phyloP scores from a whole-genome alignment of 1,140 invertebrate genomes.

The Anastrepha obliqua region DNA sequence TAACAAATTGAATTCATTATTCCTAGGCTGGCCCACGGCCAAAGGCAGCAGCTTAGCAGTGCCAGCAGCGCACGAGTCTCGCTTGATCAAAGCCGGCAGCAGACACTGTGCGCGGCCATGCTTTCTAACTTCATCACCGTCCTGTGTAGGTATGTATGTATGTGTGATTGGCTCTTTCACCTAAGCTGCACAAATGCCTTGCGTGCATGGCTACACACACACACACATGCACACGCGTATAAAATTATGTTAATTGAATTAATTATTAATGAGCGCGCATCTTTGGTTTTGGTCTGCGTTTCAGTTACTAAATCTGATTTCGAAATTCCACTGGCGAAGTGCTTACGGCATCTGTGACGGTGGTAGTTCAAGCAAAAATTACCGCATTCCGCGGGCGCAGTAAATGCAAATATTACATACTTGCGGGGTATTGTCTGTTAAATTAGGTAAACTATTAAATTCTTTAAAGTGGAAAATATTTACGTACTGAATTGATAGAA shows the following conservation, averaged over 20 bases:
- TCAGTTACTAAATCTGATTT: slow-evolving; percentile 42
- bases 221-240: not conserved
- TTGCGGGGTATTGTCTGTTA: not conserved
- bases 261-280: slow-evolving; percentile 53
- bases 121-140: slow-evolving; percentile 19
- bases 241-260: slow-evolving; percentile 54
- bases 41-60: slow-evolving; percentile 5
- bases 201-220: not conserved
- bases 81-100: not conserved
- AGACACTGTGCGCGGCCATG: not conserved
- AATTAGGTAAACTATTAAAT: not conserved
- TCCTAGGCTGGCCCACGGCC: slow-evolving; percentile 30
- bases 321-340: not conserved
- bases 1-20: slow-evolving; percentile 52
- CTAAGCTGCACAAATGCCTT: not conserved
- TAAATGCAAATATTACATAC: not conserved
- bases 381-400: too few relatives aligned
- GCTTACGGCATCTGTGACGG: not conserved
- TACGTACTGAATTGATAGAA: too few relatives aligned
- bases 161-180: not conserved
- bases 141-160: too few relatives aligned
- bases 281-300: slow-evolving; percentile 23
- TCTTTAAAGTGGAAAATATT: not conserved
- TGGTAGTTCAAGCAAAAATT: not conserved
- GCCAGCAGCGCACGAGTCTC: not conserved